Base-by-base conservation (phyloP, 2,113 vertebrate genomes). In the Herpailurus yagouaroundi region DNA sequence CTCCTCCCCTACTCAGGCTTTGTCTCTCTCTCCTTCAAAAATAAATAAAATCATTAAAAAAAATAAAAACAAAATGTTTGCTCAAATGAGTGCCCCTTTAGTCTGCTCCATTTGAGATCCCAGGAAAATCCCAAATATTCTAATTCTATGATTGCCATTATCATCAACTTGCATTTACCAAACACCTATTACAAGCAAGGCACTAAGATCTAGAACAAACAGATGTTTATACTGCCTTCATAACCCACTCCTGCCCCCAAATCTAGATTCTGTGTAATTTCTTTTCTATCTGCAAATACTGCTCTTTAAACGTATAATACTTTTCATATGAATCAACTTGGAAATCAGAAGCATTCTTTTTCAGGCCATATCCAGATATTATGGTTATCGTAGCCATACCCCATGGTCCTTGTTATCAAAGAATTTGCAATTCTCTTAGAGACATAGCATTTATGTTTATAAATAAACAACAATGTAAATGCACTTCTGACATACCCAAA, bases 71-170 rank as follows among this genome's bases (percentile, higher is more conserved):
- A 45, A 91, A 96, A 88, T 38, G 10, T 29, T 85, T 66, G 21
- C 77, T 96, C 73, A 95, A 50, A 52, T 50, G 77, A 95, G 45
- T 48, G 73, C 2, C 82, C 11, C 66, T 91, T 97, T 73, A 93
- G 33, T 57, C 38, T 91, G 9, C 55, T 80, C 57, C 63, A 66
- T 93, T n/a, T 96, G 87, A 73, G 48, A 77, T 77, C 38, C 45
- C 73, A 97, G 60, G 77, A 80, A 55, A 90, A 95, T 86, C 71
- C 48, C 21, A 45, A n/a, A 80, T 97, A 89, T 92, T 96, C 36
- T 88, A 95, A 95, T 94, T 95, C 50, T 57, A 33, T 16, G 31
- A 52, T 94, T 86, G 71, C 88, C 52, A 91, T 90, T 66, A 91
- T 96, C 69, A 95, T 73, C 95, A 90, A 38, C 74, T 41, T 50